Evolutionary conservation across 2,888 invertebrate genomes (phyloP), one percentile per base, ranked within the genome.

Genomic region (Abscondita cerata): DNA sequence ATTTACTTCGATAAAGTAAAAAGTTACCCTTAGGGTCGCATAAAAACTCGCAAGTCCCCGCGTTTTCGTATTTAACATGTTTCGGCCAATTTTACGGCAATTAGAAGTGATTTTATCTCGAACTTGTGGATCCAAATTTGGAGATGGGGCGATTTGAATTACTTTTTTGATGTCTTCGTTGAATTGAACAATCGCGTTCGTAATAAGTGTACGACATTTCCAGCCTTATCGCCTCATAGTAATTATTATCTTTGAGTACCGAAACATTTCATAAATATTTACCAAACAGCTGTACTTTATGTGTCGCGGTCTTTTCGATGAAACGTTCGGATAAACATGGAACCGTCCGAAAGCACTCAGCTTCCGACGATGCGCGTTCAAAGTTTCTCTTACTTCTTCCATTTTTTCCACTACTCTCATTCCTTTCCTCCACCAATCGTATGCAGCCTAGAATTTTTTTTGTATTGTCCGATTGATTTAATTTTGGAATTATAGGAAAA

Each of bases 1-100:
- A 78, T 99, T 99, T 13, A 99, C 99, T 85, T 99, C 99, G 74
- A 99, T 99, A 81, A 99, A 99, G 83, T 91, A 99, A 83, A 94
- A 95, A n/a, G 77, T 97, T 93, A n/a, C 97, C 98, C 40, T 88
- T 86, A 66, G 92, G 91, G 75, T 99, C 99, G 20, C 93, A 86
- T 34, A 99, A 83, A 82, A 98, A 99, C 80, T 99, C 99, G 0
- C 98, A 98, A 0, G 99, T 99, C 38, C 99, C 98, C 0, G 98
- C 98, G 79, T 98, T 98, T 73, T 95, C 92, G 75, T 99, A 99
- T 1, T 96, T 96, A 1, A 99, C 99, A 79, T 93, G 90, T 68
- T 82, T 86, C n/a, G 0, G 96, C 96, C 56, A 99, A 81, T 73
- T 89, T 90, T 0, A 97, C 91, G 0, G 99, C 98, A 73, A n/a